Evolutionary conservation across 2,888 invertebrate species (phyloP).

Genomic region (Meiosimyza decipiens): DNA sequence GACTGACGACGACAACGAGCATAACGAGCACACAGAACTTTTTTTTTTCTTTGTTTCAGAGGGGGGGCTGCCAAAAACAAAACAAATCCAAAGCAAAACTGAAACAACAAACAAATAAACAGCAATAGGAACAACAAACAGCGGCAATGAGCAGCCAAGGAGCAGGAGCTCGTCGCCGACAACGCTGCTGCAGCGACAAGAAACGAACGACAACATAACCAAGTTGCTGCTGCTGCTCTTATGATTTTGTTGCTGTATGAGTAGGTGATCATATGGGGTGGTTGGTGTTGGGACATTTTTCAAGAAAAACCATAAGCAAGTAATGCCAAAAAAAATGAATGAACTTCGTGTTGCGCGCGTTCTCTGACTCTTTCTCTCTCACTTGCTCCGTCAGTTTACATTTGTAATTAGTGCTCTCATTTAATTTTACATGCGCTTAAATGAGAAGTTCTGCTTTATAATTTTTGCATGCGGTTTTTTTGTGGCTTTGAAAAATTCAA

Average conservation of each 20-base stretch:
- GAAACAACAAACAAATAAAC: constrained; percentile 11
- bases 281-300: constrained; percentile 3
- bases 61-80: constrained; percentile 2
- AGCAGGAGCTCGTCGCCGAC: background rate
- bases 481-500: constrained; percentile 3
- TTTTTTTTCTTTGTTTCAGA: constrained; percentile 15
- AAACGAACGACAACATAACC: no score
- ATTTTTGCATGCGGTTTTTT: constrained; percentile 13
- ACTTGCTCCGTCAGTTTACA: background rate
- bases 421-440: no score
- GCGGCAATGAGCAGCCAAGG: constrained; percentile 26
- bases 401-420: no score
- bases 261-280: background rate
- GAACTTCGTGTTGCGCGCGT: constrained; percentile 15
- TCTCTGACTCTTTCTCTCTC: background rate
- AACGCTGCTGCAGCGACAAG: no score
- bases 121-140: background rate
- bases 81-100: constrained; percentile 13
- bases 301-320: background rate
- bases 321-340: constrained; percentile 1
- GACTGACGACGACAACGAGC: constrained; percentile 52
- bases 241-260: constrained; percentile 9
- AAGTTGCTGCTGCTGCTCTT: no score
- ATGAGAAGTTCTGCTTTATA: no score
- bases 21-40: constrained; percentile 49